Evolutionary conservation across 2,888 invertebrate species (phyloP), one percentile per base, ranked within the genome.

Genomic region (Brenthis daphne): DNA sequence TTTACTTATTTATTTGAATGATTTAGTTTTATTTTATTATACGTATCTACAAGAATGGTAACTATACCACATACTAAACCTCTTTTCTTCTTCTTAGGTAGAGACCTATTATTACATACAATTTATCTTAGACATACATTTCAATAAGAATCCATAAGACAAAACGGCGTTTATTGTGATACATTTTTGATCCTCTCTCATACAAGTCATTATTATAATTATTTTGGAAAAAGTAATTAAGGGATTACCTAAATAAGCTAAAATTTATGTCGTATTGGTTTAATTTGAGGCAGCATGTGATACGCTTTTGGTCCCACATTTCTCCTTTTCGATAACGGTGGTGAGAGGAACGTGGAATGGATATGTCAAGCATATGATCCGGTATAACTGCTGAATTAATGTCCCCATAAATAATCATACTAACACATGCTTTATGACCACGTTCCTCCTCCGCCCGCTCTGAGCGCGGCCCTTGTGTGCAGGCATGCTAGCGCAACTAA

Each of bases 401-500:
- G 20, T 14, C 55, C 48, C 55, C 61, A 24, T 20, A 12, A 13
- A 13, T 53, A 64, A 6, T 47, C 5, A 47, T 47, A 55, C 54
- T 12, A 2, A 24, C 29, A 61, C 53, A 65, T 67, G 61, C 56
- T 29, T 20, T 33, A 57, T 63, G 51, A 58, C 73, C 73, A 73
- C 68, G 73, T 67, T 73, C 72, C 70, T 72, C 68, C 57, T 57
- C 79, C 81, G 79, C 81, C 77, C 81, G 90, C 90, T 90, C 91
- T 91, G 90, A 92, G 92, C 91, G 92, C 91, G 88, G 90, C 92
- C 91, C 91, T 92, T 92, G 92, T 92, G 91, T 95, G 94, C 95
- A 96, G 96, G 96, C 95, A 96, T 96, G 96, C 95, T 96, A 94
- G 95, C 96, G 94, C 96, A 96, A 94, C 95, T 96, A 94, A 96